Percentiles rank a stretch among this genome's conserved stretches.
These are phyloP conservation scores for Mesorhabditis spiculigera DNA, from an alignment of 2,888 invertebrate species.

Conservation along the genomic window DNA sequence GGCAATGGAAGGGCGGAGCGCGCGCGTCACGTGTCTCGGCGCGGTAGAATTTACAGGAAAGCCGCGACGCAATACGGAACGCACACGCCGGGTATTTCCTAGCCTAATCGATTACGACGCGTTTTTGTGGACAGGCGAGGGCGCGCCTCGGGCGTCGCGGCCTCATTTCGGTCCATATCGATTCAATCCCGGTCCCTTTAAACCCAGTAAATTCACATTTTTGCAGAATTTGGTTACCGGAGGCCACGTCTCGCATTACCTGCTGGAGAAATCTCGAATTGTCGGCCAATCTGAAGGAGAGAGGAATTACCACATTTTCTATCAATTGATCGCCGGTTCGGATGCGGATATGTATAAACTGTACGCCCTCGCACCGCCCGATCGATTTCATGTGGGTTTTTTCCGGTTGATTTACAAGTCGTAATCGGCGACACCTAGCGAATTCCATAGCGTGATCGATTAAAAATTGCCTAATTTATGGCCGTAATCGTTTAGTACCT, in stretches of 20 bases:
- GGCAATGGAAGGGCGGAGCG: no score
- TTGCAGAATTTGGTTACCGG: slow-evolving; percentile 77
- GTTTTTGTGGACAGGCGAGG: no score
- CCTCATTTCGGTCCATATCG: no score
- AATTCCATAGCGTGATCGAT: not conserved
- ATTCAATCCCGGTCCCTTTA: no score
- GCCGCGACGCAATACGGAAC: no score
- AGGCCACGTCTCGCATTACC: slow-evolving; percentile 94
- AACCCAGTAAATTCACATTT: not conserved
- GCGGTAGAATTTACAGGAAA: no score
- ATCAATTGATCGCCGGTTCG: slow-evolving; percentile 88
- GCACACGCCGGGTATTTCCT: no score
- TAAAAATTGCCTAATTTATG: slow-evolving; percentile 40
- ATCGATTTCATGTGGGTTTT: slow-evolving; percentile 70
- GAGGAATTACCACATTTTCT: slow-evolving; percentile 96
- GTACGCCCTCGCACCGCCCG: slow-evolving; percentile 64
- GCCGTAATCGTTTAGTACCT: slow-evolving; percentile 38
- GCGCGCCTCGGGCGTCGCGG: no score
- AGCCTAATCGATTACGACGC: no score
- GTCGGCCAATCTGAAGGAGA: slow-evolving; percentile 86
- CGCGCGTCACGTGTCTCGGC: no score
- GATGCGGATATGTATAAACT: slow-evolving; percentile 75
- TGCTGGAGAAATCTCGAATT: slow-evolving; percentile 82
- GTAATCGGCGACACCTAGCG: not conserved
- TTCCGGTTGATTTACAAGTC: slow-evolving; percentile 2